Conservation (phyloP, 1,140 invertebrate genomes). For the Pinna nobilis region DNA sequence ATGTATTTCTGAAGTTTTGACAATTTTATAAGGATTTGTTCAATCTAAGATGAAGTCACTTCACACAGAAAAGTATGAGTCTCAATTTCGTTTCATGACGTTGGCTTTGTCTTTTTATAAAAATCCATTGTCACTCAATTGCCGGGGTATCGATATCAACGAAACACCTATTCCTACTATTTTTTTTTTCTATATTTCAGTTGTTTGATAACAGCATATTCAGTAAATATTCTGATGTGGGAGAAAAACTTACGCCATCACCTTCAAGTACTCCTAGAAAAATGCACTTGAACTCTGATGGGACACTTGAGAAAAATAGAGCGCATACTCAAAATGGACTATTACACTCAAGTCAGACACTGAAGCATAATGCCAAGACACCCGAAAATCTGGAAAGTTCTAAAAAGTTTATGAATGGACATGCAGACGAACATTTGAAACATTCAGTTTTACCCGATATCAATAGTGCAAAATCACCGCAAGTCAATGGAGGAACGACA, state of each 20-base stretch:
- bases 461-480: background rate
- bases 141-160: too few species aligned
- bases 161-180: background rate
- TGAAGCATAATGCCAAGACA: too few species aligned
- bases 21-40: too few species aligned
- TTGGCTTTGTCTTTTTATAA: too few species aligned
- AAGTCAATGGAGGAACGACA: background rate
- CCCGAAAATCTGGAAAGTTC: too few species aligned
- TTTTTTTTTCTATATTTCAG: background rate
- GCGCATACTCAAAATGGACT: too few species aligned
- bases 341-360: too few species aligned
- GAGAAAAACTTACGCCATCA: conserved; percentile 35
- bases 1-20: too few species aligned
- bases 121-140: too few species aligned
- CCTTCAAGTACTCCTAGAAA: conserved; percentile 1
- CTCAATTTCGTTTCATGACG: too few species aligned
- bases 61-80: too few species aligned
- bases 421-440: background rate
- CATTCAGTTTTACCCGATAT: conserved; percentile 4
- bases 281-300: conserved; percentile 4
- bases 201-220: conserved; percentile 13
- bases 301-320: background rate
- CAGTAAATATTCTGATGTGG: conserved; percentile 53
- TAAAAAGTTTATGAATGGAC: background rate
- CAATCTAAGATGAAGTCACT: too few species aligned